These are phyloP conservation scores for Myanophis thanlyinensis DNA, from an alignment of 2,113 vertebrate genomes.

Conservation along the genomic window DNA sequence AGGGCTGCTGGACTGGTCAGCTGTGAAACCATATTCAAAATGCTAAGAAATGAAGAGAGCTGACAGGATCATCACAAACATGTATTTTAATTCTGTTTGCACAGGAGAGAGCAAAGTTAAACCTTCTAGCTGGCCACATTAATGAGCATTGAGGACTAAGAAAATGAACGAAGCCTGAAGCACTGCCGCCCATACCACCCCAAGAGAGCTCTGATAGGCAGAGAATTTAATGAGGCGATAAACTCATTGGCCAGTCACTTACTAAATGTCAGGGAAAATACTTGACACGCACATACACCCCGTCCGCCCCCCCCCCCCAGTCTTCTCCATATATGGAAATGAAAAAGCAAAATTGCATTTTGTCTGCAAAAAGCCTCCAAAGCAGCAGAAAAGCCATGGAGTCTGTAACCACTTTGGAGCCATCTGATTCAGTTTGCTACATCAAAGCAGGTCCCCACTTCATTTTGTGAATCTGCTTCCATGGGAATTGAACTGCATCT, in stretches of 20 bases:
- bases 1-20: not conserved
- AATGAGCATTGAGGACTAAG: not conserved
- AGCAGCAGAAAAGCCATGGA: not conserved
- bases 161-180: not conserved
- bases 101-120: not conserved
- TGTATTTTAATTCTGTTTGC: not conserved
- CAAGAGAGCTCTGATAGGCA: not conserved
- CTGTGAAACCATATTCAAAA: not conserved
- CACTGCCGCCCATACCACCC: not conserved
- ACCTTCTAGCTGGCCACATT: not conserved
- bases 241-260: not conserved
- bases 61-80: not conserved
- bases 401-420: not conserved
- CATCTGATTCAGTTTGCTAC: not conserved
- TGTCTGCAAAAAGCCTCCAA: not conserved
- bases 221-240: not conserved
- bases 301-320: not conserved
- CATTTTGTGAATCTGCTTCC: not conserved
- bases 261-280: not conserved
- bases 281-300: not conserved
- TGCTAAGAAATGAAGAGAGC: not conserved
- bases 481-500: not conserved
- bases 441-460: not conserved
- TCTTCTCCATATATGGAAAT: not conserved
- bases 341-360: not conserved